Evolutionary conservation across 2,113 vertebrate genomes (phyloP).

Genomic region (Paradisaea rubra): DNA sequence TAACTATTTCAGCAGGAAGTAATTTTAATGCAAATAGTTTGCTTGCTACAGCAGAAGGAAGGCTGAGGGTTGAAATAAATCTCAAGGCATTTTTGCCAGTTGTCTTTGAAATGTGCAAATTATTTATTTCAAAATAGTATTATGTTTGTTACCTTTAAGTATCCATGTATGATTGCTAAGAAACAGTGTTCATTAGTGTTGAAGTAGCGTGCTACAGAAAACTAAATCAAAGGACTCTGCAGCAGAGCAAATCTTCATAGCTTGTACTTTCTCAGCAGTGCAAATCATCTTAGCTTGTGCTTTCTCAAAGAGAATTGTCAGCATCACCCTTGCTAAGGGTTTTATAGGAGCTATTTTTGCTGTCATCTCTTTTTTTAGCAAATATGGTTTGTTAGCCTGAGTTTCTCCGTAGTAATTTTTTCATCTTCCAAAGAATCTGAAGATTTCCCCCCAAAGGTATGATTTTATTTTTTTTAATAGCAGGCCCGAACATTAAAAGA

Average conservation of each 20-base stretch:
- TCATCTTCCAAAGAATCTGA: not conserved
- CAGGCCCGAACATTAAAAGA: not conserved
- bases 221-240: not conserved
- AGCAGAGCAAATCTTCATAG: not conserved
- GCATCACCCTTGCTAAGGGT: not conserved
- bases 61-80: not conserved
- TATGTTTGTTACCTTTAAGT: not conserved
- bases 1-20: not conserved
- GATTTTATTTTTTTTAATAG: not conserved
- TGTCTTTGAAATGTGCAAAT: not conserved
- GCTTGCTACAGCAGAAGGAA: not conserved
- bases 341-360: constrained; percentile 1
- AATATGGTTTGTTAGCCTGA: not conserved
- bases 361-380: not conserved
- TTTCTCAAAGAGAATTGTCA: not conserved
- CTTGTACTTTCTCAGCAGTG: not conserved
- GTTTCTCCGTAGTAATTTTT: not conserved
- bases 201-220: not conserved
- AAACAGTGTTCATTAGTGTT: not conserved
- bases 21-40: not conserved
- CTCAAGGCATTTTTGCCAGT: not conserved
- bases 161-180: not conserved
- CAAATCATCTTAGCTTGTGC: not conserved
- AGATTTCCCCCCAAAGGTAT: not conserved
- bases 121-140: not conserved